These are phyloP conservation scores for Brachyistius frenatus DNA, from an alignment of 2,113 vertebrate species.

Conservation along the genomic window DNA sequence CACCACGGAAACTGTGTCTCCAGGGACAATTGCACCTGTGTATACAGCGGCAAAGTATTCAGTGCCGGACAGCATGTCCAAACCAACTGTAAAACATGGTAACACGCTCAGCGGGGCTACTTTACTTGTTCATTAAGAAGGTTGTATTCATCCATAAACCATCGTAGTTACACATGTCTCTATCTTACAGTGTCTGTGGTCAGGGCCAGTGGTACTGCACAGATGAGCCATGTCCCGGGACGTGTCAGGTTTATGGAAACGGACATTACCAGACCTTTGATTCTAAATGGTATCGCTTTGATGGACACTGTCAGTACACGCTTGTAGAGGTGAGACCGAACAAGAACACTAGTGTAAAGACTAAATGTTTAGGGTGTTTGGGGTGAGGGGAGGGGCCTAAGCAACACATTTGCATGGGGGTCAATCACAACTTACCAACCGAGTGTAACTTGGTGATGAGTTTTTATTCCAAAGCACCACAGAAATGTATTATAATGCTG, in stretches of 20 bases:
- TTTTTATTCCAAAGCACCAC: neutral
- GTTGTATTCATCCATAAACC: rapidly evolving
- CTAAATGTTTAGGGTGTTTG: too few species aligned
- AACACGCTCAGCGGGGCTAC: slow-evolving; percentile 2
- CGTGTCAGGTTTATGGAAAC: slow-evolving; percentile 85
- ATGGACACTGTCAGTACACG: slow-evolving; percentile 84
- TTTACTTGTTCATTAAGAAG: rapidly evolving
- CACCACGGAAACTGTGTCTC: slow-evolving; percentile 76
- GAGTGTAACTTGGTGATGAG: neutral
- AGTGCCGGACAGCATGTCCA: slow-evolving; percentile 66
- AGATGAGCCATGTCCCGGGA: slow-evolving; percentile 69
- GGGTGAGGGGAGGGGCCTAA: too few species aligned
- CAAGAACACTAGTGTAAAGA: neutral
- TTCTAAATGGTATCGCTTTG: slow-evolving; percentile 80
- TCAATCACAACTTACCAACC: too few species aligned
- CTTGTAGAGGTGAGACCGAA: slow-evolving; percentile 78
- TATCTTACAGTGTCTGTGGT: slow-evolving; percentile 68
- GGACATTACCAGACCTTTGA: slow-evolving; percentile 86
- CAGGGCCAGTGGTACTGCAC: slow-evolving; percentile 78
- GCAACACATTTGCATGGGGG: too few species aligned
- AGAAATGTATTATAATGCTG: neutral
- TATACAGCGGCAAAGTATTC: slow-evolving; percentile 71
- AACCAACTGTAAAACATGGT: slow-evolving; percentile 79
- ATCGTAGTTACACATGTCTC: neutral
- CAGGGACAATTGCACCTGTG: slow-evolving; percentile 77